Conservation (phyloP, 1,140 invertebrate species). For the Drosophila sechellia region DNA sequence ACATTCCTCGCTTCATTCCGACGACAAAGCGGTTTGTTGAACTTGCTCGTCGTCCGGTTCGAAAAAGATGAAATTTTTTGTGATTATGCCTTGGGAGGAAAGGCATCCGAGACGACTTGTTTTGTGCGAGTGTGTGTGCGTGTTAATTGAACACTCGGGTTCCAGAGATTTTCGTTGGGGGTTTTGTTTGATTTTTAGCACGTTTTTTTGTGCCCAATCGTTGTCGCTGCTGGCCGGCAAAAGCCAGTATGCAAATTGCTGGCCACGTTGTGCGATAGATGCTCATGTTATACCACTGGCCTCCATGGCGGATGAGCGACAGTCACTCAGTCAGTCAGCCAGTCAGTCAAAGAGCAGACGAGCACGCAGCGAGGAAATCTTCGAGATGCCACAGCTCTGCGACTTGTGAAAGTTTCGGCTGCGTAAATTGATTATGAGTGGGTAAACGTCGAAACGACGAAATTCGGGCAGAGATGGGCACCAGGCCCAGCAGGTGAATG, state of each 20-base stretch:
- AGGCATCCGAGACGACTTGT: constrained; percentile 33
- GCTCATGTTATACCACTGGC: constrained; percentile 13
- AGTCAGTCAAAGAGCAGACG: constrained; percentile 27
- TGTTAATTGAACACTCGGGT: constrained; percentile 66
- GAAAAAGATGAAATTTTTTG: constrained; percentile 51
- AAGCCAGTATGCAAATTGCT: constrained; percentile 63
- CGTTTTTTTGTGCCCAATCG: constrained; percentile 39
- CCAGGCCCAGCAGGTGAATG: constrained; percentile 36
- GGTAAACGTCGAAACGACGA: constrained; percentile 17
- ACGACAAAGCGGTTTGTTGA: constrained; percentile 65
- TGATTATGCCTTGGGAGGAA: constrained; percentile 37
- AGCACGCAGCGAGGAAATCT: constrained; percentile 48
- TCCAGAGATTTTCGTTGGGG: constrained; percentile 35
- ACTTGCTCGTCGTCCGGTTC: constrained; percentile 46
- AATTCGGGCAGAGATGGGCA: constrained; percentile 28
- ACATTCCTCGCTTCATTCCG: constrained; percentile 56
- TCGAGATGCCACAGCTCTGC: constrained; percentile 25
- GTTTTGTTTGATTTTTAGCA: constrained; percentile 66
- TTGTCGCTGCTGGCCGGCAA: constrained; percentile 13
- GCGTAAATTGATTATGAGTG: constrained; percentile 64
- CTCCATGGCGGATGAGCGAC: constrained; percentile 45
- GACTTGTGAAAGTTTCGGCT: constrained; percentile 59
- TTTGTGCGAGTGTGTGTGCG: constrained; percentile 50
- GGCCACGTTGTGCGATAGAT: constrained; percentile 48
- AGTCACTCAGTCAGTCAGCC: constrained; percentile 23